Evolutionary conservation across 2,113 vertebrate species (phyloP), one percentile per base, ranked within the genome.

Genomic region (Seriola rivoliana): DNA sequence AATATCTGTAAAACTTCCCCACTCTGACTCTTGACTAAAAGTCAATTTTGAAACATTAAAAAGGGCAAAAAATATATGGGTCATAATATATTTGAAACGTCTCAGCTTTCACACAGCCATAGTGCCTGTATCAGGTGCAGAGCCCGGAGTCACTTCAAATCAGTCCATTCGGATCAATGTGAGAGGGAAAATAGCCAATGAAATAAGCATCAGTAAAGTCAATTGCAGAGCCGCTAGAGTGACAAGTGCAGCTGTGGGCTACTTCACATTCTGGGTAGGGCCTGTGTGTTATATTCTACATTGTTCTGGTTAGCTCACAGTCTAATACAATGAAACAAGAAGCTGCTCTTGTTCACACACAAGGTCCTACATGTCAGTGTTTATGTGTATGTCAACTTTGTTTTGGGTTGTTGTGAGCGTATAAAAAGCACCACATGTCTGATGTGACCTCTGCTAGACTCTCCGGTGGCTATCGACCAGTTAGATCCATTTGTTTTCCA

Each of bases 401-500:
- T 88, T 90, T 86, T 83, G 75, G 85, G 80, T 85, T 75, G 82
- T 90, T 88, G 88, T 78, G 70, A 81, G 74, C 55, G 3, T 65
- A 72, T 88, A 71, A 79, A 71, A 69, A 64, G 57, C 60, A 2
- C 25, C 16, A 77, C 70, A 60, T 80, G 85, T 83, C 40, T 58
- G 84, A 88, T 71, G 63, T 89, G 92, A 93, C 92, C 90, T 87
- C 88, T 82, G 42, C 71, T 67, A 88, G 91, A 92, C 90, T 91
- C 90, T 86, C 84, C 75, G 91, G 91, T 93, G 89, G 85, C 92
- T 75, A 91, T 91, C 76, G 87, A 92, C 91, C 88, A 89, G 82
- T 86, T 83, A 66, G 74, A 87, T 93, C 90, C 92, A 93, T 94
- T 93, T 93, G 91, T 93, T 94, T 94, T 89, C 70, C 86, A 88